Conservation (phyloP, 1,140 invertebrate species). For the Manduca sexta region DNA sequence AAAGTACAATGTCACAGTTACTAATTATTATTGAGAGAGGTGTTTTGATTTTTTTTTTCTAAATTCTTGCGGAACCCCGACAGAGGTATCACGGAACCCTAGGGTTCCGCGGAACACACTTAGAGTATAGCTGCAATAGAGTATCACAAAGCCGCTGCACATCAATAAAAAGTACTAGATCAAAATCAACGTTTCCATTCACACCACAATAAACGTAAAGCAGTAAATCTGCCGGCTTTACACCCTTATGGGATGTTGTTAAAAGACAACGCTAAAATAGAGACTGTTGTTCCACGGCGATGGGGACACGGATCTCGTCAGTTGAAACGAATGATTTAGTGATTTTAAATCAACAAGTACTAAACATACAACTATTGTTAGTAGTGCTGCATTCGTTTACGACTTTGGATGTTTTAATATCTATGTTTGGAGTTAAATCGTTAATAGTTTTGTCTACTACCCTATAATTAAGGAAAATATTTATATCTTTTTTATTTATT, state of each 20-base stretch:
- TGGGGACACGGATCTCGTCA: neutral
- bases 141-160: too few relatives aligned
- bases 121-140: too few relatives aligned
- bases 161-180: constrained; percentile 16
- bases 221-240: constrained; percentile 33
- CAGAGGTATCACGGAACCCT: too few relatives aligned
- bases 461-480: too few relatives aligned
- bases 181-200: constrained; percentile 47
- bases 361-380: neutral
- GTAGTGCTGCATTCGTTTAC: neutral
- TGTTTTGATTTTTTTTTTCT: too few relatives aligned
- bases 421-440: neutral
- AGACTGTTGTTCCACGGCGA: neutral
- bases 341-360: neutral
- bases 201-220: constrained; percentile 38
- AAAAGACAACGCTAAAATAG: constrained; percentile 29
- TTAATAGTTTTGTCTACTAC: too few relatives aligned
- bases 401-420: neutral
- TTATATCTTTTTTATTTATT: too few relatives aligned
- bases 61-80: too few relatives aligned
- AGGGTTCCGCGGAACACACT: too few relatives aligned
- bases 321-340: neutral
- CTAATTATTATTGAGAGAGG: too few relatives aligned
- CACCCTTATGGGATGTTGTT: constrained; percentile 25
- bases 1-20: too few relatives aligned